Conservation (phyloP, 2,888 invertebrate genomes). For the Pherbina coryleti region DNA sequence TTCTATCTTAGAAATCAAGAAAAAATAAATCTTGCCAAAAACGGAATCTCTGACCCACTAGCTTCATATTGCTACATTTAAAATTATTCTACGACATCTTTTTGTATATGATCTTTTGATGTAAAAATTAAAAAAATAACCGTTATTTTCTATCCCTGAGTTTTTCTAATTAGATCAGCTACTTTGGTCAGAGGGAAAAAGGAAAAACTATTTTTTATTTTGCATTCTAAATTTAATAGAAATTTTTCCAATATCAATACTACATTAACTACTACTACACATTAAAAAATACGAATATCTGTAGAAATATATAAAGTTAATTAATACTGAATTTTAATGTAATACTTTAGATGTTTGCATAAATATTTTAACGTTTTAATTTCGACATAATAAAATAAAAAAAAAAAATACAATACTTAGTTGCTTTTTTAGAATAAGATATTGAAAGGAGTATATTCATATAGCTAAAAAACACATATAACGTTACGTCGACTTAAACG, state of each 20-base stretch:
- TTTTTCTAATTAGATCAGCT: too few species aligned
- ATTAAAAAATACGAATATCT: not conserved
- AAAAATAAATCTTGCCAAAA: too few species aligned
- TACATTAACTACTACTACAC: not conserved
- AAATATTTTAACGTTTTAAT: not conserved
- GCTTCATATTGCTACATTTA: too few species aligned
- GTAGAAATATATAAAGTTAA: not conserved
- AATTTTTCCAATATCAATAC: not conserved
- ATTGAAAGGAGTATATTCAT: not conserved
- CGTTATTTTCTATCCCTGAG: too few species aligned
- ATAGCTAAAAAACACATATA: not conserved
- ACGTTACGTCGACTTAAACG: not conserved
- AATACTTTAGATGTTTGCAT: not conserved
- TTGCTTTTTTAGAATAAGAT: not conserved
- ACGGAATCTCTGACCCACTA: too few species aligned
- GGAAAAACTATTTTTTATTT: not conserved
- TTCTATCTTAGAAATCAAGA: too few species aligned
- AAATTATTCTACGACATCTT: too few species aligned
- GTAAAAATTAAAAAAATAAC: too few species aligned
- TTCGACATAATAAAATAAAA: not conserved
- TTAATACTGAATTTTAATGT: not conserved
- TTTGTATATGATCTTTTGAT: too few species aligned
- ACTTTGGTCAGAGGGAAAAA: not conserved
- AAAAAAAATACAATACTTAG: not conserved
- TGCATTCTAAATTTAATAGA: constrained; percentile 4